A percentile compares a stretch with the other conserved stretches of the same genome.
phyloP scores from a whole-genome alignment of 2,113 vertebrate genomes.

The Psittacus erithacus region DNA sequence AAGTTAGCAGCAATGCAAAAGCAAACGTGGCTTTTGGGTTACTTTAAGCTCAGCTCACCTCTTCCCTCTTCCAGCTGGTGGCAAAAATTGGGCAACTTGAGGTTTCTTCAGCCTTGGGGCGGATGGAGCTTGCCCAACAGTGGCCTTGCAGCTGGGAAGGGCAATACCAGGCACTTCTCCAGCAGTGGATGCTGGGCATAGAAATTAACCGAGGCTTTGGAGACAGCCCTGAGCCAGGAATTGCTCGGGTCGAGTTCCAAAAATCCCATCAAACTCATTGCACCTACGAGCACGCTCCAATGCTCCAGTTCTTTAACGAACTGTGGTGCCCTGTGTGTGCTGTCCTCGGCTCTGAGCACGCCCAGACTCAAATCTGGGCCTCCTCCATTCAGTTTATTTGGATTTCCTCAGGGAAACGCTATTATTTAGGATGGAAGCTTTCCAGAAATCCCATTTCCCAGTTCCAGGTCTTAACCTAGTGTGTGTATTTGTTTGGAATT shows the following conservation, averaged over 20 bases:
- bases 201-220: not conserved
- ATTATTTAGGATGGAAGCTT: not conserved
- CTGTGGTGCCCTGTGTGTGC: rapidly evolving
- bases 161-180: not conserved
- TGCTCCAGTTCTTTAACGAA: not conserved
- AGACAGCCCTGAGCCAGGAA: not conserved
- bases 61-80: not conserved
- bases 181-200: not conserved
- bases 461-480: not conserved
- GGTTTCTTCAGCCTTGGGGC: not conserved
- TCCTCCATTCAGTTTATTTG: not conserved
- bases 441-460: not conserved
- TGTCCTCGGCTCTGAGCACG: not conserved
- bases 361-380: not conserved
- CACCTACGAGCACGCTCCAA: not conserved
- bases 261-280: not conserved
- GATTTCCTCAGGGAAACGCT: not conserved
- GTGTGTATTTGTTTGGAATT: not conserved
- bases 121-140: not conserved
- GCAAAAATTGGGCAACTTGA: not conserved
- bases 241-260: not conserved
- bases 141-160: not conserved
- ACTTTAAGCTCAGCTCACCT: not conserved
- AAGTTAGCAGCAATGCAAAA: rapidly evolving
- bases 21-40: not conserved